Evolutionary conservation across 2,888 invertebrate genomes (phyloP), one percentile per base, ranked within the genome.

Genomic region (Meloe dianella): DNA sequence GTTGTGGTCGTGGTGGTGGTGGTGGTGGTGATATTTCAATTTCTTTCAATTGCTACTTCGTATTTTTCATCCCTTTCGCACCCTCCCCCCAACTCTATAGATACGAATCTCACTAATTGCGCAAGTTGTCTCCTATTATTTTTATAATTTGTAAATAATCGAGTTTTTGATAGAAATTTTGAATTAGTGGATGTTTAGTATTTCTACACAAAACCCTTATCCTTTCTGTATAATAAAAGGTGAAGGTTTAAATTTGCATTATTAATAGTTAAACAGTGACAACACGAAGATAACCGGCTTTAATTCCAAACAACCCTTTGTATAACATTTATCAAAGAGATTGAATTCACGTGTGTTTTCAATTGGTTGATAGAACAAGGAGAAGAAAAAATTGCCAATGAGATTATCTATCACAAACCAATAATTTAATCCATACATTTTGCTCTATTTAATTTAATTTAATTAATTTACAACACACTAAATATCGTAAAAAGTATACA

Each of bases 211-310:
- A 20, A 10, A 58, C 17, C 20, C 4, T 22, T 12, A 51, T 22
- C 12, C 12, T 54, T 2, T 14, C 27, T 14, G 27, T 14, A 14
- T 14, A 54, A 54, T 54, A 12, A 51, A 22, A 22, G 41, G 41
- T 41, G 8, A 27, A 27, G 54, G 51, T 22, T 51, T 58, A 47
- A 29, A 67, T 41, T 67, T 67, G 47, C 63, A 67, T 67, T 63
- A 63, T 66, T 61, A 67, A 67, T 63, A 47, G 32, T n/a, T 41
- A 54, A 41, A 54, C 59, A 66, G 60, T 38, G 38, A n/a, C 14
- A 35, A 35, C 60, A 47, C 24, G 27, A 3, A 60, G 32, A 29
- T 64, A 47, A 58, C 30, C 54, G 61, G 63, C 61, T 63, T 63
- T 60, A 63, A 27, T 57, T 61, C 57, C 22, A 66, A 64, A 63